Evolutionary conservation across 2,888 invertebrate genomes (phyloP).

Genomic region (Morpho helenor): DNA sequence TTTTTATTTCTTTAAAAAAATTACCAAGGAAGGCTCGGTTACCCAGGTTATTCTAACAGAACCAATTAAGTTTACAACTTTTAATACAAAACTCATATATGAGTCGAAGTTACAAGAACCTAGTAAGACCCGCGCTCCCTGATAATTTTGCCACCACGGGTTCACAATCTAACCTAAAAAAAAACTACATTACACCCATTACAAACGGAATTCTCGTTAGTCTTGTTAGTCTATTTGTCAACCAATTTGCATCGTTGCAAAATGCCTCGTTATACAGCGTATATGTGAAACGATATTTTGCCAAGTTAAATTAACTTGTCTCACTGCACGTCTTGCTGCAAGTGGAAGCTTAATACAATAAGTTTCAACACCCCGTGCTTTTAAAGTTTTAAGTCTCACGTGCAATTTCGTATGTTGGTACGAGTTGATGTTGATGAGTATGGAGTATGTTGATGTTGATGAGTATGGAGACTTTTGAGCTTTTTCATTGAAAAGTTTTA

Average conservation of each 20-base stretch:
- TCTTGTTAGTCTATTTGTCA: conserved; percentile 5
- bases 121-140: too few relatives aligned
- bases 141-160: too few relatives aligned
- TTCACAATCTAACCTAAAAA: too few relatives aligned
- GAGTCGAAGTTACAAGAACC: too few relatives aligned
- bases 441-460: too few relatives aligned
- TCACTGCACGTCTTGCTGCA: conserved; percentile 15
- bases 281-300: conserved; percentile 16
- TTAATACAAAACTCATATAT: too few relatives aligned
- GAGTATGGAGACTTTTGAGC: conserved; percentile 1
- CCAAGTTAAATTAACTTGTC: conserved; percentile 25
- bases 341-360: conserved; percentile 22
- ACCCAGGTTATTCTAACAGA: too few relatives aligned
- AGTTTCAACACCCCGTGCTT: conserved; percentile 19
- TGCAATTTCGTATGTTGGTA: conserved; percentile 13
- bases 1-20: too few relatives aligned
- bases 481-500: conserved; percentile 14
- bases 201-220: conserved; percentile 1
- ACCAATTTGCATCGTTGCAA: conserved; percentile 6
- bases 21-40: too few relatives aligned
- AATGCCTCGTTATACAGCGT: conserved; percentile 9
- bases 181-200: too few relatives aligned
- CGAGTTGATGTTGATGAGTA: conserved; percentile 2
- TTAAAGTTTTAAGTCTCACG: conserved; percentile 16
- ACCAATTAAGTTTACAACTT: too few relatives aligned